Conservation (phyloP, 30 jellyfish, hydroid and myxozoan species). For the Haliclystus octoradiatus region DNA sequence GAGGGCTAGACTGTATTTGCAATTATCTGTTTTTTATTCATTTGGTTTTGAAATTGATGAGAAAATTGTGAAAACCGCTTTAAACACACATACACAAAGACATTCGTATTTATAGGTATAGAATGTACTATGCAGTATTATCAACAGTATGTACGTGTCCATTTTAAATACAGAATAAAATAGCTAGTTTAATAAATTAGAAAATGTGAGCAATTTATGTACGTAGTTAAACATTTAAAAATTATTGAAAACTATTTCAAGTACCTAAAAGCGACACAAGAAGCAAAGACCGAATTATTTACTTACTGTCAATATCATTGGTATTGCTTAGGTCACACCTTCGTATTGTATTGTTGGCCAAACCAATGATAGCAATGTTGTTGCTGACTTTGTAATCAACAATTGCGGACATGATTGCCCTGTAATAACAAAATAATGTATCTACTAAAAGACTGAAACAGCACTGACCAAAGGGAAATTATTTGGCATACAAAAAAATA, state of each 20-base stretch:
- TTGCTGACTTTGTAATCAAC: conserved; percentile 66
- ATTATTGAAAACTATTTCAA: not conserved
- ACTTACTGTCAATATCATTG: conserved; percentile 75
- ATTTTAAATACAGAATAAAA: no score
- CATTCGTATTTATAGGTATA: no score
- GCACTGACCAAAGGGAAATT: not conserved
- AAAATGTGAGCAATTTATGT: no score
- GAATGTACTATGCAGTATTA: no score
- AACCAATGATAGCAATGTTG: conserved; percentile 64
- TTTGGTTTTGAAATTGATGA: no score
- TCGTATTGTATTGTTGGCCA: conserved; percentile 45
- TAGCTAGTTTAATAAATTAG: no score
- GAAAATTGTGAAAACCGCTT: no score
- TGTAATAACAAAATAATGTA: conserved; percentile 2
- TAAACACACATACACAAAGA: no score
- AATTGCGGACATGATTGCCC: conserved; percentile 63
- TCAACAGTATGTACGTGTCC: no score
- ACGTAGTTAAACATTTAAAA: no score
- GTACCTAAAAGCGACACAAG: not conserved
- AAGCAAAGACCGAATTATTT: not conserved
- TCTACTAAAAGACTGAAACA: not conserved
- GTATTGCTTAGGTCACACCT: conserved; percentile 62
- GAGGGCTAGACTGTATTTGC: no score
- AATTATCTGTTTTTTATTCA: no score
- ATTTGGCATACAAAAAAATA: not conserved